Percentiles rank a stretch among this genome's conserved stretches.
Evolutionary conservation across 1,140 invertebrate species (phyloP).

Genomic region (Ips typographus): DNA sequence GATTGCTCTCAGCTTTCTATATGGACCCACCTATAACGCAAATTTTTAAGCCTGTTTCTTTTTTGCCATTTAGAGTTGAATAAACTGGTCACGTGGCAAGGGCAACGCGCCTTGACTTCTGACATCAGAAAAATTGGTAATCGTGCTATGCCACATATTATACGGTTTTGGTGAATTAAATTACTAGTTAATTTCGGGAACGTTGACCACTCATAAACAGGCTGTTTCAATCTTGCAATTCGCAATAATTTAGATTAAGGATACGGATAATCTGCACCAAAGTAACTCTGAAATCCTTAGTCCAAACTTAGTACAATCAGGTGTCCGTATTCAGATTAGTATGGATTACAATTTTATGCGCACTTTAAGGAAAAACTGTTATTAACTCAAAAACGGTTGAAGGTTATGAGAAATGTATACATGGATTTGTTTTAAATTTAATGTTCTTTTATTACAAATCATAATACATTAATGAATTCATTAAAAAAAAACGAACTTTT

Average conservation of each 20-base stretch:
- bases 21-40: slow-evolving; percentile 14
- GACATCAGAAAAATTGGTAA: slow-evolving; percentile 24
- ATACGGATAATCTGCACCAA: not conserved
- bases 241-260: not conserved
- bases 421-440: too few relatives aligned
- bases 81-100: slow-evolving; percentile 15
- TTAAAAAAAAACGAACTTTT: too few relatives aligned
- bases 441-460: too few relatives aligned
- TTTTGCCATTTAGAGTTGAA: slow-evolving; percentile 18
- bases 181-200: slow-evolving; percentile 14
- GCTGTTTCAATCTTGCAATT: not conserved
- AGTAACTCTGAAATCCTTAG: not conserved
- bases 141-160: slow-evolving; percentile 15
- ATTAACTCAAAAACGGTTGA: too few relatives aligned
- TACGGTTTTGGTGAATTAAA: slow-evolving; percentile 26
- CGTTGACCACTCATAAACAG: slow-evolving; percentile 9
- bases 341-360: too few relatives aligned
- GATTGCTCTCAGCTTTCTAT: slow-evolving; percentile 12
- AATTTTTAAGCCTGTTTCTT: slow-evolving; percentile 16
- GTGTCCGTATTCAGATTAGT: too few relatives aligned
- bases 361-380: too few relatives aligned
- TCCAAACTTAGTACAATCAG: too few relatives aligned
- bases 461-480: too few relatives aligned
- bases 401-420: too few relatives aligned
- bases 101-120: slow-evolving; percentile 25